Conservation (phyloP, 2,113 vertebrate genomes). For the Acanthochromis polyacanthus region DNA sequence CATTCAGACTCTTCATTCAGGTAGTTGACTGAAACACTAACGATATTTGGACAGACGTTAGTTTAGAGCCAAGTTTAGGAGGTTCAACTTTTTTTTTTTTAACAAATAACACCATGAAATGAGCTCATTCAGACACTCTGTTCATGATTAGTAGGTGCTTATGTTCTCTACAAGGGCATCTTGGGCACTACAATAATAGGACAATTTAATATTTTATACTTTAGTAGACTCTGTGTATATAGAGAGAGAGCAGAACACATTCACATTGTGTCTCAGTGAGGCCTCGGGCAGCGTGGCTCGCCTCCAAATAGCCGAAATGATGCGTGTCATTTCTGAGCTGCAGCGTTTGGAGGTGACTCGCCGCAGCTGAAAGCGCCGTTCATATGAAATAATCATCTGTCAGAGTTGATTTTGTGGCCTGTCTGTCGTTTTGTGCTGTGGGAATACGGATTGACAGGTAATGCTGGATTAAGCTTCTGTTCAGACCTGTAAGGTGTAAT, state of each 20-base stretch:
- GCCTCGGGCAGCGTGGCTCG: background rate
- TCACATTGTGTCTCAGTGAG: background rate
- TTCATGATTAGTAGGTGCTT: background rate
- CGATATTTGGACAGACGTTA: too few relatives aligned
- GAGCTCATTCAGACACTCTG: too few relatives aligned
- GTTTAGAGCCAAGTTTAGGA: too few relatives aligned
- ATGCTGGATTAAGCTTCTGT: constrained; percentile 10
- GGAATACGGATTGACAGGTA: constrained; percentile 40
- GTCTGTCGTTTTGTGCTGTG: constrained; percentile 29
- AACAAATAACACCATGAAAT: background rate
- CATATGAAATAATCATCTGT: constrained; percentile 48
- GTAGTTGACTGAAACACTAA: too few relatives aligned
- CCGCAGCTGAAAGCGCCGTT: constrained; percentile 1
- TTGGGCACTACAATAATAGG: background rate
- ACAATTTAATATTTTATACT: background rate
- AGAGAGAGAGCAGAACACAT: background rate
- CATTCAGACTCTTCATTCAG: too few relatives aligned
- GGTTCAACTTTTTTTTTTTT: background rate
- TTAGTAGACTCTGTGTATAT: background rate
- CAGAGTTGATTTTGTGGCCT: constrained; percentile 41
- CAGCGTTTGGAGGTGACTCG: constrained; percentile 47
- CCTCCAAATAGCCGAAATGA: constrained; percentile 21
- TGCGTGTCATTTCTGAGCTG: constrained; percentile 33
- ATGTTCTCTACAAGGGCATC: background rate
- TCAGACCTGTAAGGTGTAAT: constrained; percentile 10